These are phyloP conservation scores for Cyprinodon diabolis DNA, from an alignment of 2,797 vertebrate genomes.

Conservation along the genomic window DNA sequence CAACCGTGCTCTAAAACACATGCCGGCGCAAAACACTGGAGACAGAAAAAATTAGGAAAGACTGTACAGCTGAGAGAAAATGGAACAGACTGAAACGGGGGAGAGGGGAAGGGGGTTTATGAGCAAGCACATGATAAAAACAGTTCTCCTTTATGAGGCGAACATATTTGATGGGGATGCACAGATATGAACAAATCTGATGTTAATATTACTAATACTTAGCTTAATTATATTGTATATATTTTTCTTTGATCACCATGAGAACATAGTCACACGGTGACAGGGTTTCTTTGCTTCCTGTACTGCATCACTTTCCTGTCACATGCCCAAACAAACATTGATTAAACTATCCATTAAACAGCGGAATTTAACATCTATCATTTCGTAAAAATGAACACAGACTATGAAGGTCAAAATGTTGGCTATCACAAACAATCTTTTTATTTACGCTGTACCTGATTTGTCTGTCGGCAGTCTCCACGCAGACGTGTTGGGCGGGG, in stretches of 20 bases:
- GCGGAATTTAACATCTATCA: background rate
- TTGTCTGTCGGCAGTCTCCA: conserved; percentile 95
- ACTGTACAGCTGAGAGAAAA: conserved; percentile 19
- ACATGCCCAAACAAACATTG: background rate
- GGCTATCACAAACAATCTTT: background rate
- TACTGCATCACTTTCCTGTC: background rate
- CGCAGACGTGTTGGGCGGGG: conserved; percentile 93
- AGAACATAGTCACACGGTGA: background rate
- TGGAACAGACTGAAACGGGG: background rate
- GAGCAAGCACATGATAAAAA: background rate
- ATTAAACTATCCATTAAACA: background rate
- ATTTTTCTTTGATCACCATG: background rate
- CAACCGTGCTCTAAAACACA: conserved; percentile 70
- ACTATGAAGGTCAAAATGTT: conserved; percentile 1
- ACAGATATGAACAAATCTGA: background rate
- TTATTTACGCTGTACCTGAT: conserved; percentile 86
- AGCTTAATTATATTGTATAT: background rate
- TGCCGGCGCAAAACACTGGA: conserved; percentile 58
- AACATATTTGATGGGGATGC: conserved; percentile 5
- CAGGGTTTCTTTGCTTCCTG: background rate
- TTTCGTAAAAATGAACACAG: background rate
- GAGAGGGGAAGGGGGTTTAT: background rate
- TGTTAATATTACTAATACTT: background rate
- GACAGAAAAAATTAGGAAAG: conserved; percentile 35
- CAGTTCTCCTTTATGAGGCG: conserved; percentile 7